Evolutionary conservation across 2,888 invertebrate species (phyloP).

Genomic region (Diarsia dahlii): DNA sequence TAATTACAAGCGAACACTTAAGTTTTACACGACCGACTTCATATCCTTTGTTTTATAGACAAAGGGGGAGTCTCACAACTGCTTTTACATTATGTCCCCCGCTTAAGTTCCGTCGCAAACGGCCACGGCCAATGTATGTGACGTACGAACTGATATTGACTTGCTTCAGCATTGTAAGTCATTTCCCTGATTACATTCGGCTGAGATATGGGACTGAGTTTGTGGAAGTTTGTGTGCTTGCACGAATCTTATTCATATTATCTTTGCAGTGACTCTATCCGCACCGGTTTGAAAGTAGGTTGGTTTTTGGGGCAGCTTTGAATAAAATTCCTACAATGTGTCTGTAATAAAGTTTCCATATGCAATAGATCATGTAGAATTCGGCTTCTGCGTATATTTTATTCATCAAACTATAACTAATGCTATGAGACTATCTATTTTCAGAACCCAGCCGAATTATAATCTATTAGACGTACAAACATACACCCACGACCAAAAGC

Average conservation of each 20-base stretch:
- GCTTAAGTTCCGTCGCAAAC: constrained; percentile 63
- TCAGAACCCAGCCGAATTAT: not conserved
- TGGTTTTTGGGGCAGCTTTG: not conserved
- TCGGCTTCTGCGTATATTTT: not conserved
- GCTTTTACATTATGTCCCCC: constrained; percentile 65
- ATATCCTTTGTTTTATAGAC: constrained; percentile 73
- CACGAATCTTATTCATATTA: not conserved
- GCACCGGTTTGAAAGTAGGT: not conserved
- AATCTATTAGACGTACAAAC: not conserved
- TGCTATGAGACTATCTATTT: not conserved
- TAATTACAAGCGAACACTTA: constrained; percentile 76
- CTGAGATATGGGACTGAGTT: constrained; percentile 26
- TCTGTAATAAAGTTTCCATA: not conserved
- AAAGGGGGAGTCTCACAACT: constrained; percentile 69
- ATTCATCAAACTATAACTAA: not conserved
- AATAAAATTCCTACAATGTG: not conserved
- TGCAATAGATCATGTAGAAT: not conserved
- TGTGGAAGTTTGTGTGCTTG: not conserved
- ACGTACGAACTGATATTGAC: constrained; percentile 59
- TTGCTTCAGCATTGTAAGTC: constrained; percentile 52
- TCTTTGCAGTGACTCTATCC: not conserved
- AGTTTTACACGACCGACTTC: constrained; percentile 74
- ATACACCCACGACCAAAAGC: constrained; percentile 21
- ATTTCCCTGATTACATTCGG: constrained; percentile 41
- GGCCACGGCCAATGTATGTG: constrained; percentile 62